These are phyloP conservation scores for Drosophila tropicalis DNA, from an alignment of 1,140 invertebrate genomes.

Conservation along the genomic window DNA sequence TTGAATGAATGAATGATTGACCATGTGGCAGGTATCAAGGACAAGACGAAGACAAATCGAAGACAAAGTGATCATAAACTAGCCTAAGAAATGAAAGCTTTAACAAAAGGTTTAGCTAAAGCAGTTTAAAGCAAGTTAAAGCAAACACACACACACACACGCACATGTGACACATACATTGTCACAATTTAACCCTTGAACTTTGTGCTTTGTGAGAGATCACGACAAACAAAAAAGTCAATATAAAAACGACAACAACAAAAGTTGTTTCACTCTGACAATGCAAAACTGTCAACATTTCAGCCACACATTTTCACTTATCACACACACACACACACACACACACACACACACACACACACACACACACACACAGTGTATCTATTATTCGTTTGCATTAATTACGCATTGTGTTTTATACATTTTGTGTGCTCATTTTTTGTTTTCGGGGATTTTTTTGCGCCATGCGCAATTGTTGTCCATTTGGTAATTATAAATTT, in stretches of 20 bases:
- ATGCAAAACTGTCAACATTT: conserved; percentile 66
- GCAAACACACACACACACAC: background rate
- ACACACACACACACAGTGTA: conserved; percentile 31
- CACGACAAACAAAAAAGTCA: conserved; percentile 30
- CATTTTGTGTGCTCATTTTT: background rate
- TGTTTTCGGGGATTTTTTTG: conserved; percentile 7
- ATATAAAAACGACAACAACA: conserved; percentile 33
- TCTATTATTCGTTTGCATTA: conserved; percentile 33
- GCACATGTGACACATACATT: conserved; percentile 19
- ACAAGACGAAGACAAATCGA: too few species aligned
- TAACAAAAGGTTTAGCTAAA: background rate
- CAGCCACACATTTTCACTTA: conserved; percentile 2
- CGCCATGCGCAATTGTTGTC: conserved; percentile 57
- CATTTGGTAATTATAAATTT: conserved; percentile 80
- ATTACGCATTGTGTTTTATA: conserved; percentile 67
- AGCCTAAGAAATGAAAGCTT: background rate
- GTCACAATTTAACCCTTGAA: conserved; percentile 71
- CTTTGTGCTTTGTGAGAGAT: conserved; percentile 58
- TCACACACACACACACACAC: conserved; percentile 26
- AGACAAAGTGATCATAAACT: too few species aligned
- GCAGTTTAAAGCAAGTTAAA: background rate
- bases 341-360: conserved; percentile 8
- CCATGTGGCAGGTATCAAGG: too few species aligned
- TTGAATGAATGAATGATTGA: conserved; percentile 6
- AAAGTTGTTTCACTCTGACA: conserved; percentile 76